Evolutionary conservation across 2,888 invertebrate genomes (phyloP), one percentile per base, ranked within the genome.

Genomic region (Drosophila ustulata): DNA sequence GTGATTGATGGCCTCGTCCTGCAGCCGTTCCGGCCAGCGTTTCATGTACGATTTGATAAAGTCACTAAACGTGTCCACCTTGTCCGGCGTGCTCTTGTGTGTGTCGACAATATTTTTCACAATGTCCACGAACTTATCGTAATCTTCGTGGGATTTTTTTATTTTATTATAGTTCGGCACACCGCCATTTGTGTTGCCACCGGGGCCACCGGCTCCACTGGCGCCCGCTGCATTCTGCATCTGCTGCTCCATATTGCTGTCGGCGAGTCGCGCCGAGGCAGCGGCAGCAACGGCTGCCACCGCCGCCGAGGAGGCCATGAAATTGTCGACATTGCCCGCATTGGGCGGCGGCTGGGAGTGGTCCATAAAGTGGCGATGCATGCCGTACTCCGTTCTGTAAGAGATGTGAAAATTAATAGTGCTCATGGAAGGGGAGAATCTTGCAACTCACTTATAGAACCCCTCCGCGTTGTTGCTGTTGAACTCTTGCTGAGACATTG

Each of bases 401-500:
- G n/a, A 13, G 2, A 39, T 4, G 2, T 3, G 3, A 6, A 7
- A 8, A 39, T 26, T 43, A 9, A 32, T 8, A 25, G 43, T 8
- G 41, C n/a, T 1, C 4, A 7, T 11, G 13, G 3, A 18, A 0
- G 11, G 7, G 0, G 5, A 18, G 1, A 1, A 1, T 9, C 9
- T 25, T 9, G 47, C 2, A 3, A 25, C 64, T 56, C 74, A 91
- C 91, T 91, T 91, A 65, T 91, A 91, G 90, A 91, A 91, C 80
- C 92, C 91, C 89, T 91, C 92, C 89, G 91, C 89, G 80, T 91
- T 91, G 76, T 91, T 91, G 70, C 90, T 91, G 63, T 91, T 91
- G 68, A 92, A 91, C 83, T 91, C 91, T 90, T 91, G 91, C 75
- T 91, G 92, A 90, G 91, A 91, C 91, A 91, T 91, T 91, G 91